Evolutionary conservation across 2,888 invertebrate species (phyloP).

Genomic region (Idaea dimidiata): DNA sequence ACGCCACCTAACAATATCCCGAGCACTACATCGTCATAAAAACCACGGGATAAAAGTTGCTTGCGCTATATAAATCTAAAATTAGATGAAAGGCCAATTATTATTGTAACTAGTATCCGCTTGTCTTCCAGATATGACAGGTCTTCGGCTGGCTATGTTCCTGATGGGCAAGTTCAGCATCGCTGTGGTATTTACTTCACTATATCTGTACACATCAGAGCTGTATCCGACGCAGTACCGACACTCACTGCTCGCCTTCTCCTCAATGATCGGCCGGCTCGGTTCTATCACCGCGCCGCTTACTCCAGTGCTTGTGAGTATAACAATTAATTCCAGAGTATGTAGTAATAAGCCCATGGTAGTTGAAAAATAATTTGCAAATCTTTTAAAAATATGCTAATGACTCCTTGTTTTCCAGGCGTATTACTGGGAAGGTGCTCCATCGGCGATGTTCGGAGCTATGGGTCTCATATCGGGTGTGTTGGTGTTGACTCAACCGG

Average conservation of each 20-base stretch:
- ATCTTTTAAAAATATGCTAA: neutral
- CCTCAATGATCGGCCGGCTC: conserved; percentile 84
- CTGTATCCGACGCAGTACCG: conserved; percentile 84
- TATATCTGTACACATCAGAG: conserved; percentile 83
- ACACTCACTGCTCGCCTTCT: conserved; percentile 82
- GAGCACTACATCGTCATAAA: too few relatives aligned
- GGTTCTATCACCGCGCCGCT: conserved; percentile 85
- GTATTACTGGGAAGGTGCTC: conserved; percentile 59
- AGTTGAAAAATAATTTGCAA: too few relatives aligned
- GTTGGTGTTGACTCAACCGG: conserved; percentile 79
- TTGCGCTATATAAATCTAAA: too few relatives aligned
- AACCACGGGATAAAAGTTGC: too few relatives aligned
- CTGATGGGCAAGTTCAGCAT: conserved; percentile 72
- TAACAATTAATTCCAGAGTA: neutral
- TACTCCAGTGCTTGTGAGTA: conserved; percentile 82
- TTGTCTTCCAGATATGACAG: conserved; percentile 51
- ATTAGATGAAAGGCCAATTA: too few relatives aligned
- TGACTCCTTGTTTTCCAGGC: conserved; percentile 43
- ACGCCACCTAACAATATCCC: too few relatives aligned
- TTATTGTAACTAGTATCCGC: neutral
- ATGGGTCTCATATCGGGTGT: conserved; percentile 73
- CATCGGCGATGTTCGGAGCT: conserved; percentile 77
- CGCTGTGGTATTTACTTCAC: conserved; percentile 72
- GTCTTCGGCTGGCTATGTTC: conserved; percentile 73
- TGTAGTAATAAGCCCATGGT: too few relatives aligned